Percentiles rank a stretch among this genome's conserved stretches.
phyloP scores from a whole-genome alignment of 2,888 invertebrate species.

The Melipona beecheii region DNA sequence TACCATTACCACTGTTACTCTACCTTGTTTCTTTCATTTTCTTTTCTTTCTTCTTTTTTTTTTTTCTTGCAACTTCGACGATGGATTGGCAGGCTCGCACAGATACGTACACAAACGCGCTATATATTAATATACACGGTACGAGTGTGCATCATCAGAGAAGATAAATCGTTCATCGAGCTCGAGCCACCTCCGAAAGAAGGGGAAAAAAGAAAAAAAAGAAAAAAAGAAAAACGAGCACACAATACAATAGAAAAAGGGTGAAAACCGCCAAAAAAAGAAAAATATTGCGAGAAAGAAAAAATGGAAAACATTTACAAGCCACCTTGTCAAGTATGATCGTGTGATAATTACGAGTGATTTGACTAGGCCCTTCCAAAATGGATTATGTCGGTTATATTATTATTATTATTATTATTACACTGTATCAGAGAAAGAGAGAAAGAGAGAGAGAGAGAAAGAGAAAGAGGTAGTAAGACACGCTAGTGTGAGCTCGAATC shows the following conservation, averaged over 20 bases:
- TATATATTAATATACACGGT: background rate
- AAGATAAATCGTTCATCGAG: slow-evolving; percentile 5
- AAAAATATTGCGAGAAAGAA: slow-evolving; percentile 8
- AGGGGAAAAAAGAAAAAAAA: slow-evolving; percentile 37
- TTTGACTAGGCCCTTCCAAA: slow-evolving; percentile 80
- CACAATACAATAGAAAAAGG: slow-evolving; percentile 4
- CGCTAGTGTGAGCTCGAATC: slow-evolving; percentile 48
- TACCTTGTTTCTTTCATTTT: background rate
- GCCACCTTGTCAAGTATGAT: slow-evolving; percentile 80
- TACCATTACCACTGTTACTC: background rate
- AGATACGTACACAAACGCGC: background rate
- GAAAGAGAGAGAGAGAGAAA: no score
- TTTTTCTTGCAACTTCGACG: slow-evolving; percentile 8
- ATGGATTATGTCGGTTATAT: slow-evolving; percentile 62
- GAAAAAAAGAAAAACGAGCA: background rate
- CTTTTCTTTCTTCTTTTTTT: background rate
- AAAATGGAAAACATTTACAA: slow-evolving; percentile 68
- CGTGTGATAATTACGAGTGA: slow-evolving; percentile 83
- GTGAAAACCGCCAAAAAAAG: background rate
- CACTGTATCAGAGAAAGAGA: slow-evolving; percentile 35
- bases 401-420: slow-evolving; percentile 55
- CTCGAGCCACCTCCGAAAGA: slow-evolving; percentile 69
- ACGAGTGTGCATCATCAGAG: background rate
- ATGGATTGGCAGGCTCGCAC: slow-evolving; percentile 23
- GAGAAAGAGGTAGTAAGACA: slow-evolving; percentile 14